phyloP scores from a whole-genome alignment of 2,888 invertebrate genomes.

The Allygus modestus region DNA sequence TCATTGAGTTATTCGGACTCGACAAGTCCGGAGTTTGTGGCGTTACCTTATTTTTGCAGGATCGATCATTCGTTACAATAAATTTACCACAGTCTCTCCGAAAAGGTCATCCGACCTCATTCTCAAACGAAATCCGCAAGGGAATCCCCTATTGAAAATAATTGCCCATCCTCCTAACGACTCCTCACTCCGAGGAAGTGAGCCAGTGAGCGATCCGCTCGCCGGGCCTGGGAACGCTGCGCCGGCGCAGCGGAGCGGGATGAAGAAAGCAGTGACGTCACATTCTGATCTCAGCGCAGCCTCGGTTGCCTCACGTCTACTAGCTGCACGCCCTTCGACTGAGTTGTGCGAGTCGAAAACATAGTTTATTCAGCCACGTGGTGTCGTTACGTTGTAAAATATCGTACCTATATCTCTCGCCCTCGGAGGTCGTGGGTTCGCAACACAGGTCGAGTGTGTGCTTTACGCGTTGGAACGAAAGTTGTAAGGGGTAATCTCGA shows the following conservation, averaged over 20 bases:
- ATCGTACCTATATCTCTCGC: background rate
- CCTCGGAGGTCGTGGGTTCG: background rate
- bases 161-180: no score
- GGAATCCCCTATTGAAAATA: no score
- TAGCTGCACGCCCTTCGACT: conserved; percentile 12
- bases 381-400: background rate
- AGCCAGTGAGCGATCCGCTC: background rate
- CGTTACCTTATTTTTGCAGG: no score
- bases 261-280: conserved; percentile 36
- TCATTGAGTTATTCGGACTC: no score
- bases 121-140: no score
- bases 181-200: no score
- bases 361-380: no score
- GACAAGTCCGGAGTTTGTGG: no score
- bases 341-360: conserved; percentile 18
- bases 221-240: conserved; percentile 11
- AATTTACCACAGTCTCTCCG: no score
- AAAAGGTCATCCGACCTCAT: no score
- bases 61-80: no score
- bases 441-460: background rate
- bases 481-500: background rate
- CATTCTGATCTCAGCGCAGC: conserved; percentile 2
- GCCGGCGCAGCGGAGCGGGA: background rate
- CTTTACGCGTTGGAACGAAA: background rate
- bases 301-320: conserved; percentile 8